Conservation (phyloP, 1,140 invertebrate genomes). For the Lasaia peninsularis region DNA sequence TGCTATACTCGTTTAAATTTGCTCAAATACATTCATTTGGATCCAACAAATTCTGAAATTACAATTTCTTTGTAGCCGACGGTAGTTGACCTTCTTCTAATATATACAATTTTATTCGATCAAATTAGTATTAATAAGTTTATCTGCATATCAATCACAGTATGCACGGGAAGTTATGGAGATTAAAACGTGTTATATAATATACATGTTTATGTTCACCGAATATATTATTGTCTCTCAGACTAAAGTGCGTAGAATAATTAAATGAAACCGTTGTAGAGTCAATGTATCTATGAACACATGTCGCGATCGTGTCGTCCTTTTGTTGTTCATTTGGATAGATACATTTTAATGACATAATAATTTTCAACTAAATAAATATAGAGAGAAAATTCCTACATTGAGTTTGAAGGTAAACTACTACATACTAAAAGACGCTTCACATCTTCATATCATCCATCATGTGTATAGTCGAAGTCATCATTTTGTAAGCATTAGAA, state of each 20-base stretch:
- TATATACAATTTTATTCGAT: conserved; percentile 5
- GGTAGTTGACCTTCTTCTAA: conserved; percentile 19
- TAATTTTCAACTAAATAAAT: no score
- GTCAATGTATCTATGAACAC: neutral
- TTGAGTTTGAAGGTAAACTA: no score
- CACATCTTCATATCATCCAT: no score
- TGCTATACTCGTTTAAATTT: conserved; percentile 59
- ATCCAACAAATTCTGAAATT: neutral
- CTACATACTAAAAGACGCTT: no score
- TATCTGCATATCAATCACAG: conserved; percentile 54
- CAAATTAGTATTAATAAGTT: conserved; percentile 6
- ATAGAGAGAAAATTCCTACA: no score
- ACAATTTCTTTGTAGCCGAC: conserved; percentile 6
- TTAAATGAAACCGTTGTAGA: neutral
- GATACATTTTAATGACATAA: no score
- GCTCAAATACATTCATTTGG: conserved; percentile 60
- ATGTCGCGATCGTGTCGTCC: no score
- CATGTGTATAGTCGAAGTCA: no score
- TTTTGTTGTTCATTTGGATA: no score
- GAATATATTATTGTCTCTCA: conserved; percentile 11
- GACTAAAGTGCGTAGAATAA: neutral
- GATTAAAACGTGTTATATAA: conserved; percentile 19
- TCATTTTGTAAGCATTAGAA: no score
- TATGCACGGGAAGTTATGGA: conserved; percentile 41
- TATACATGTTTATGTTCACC: conserved; percentile 17